A percentile compares a stretch with the other conserved stretches of the same genome.
phyloP scores from a whole-genome alignment of 2,888 invertebrate genomes.

The Trisateles emortualis region DNA sequence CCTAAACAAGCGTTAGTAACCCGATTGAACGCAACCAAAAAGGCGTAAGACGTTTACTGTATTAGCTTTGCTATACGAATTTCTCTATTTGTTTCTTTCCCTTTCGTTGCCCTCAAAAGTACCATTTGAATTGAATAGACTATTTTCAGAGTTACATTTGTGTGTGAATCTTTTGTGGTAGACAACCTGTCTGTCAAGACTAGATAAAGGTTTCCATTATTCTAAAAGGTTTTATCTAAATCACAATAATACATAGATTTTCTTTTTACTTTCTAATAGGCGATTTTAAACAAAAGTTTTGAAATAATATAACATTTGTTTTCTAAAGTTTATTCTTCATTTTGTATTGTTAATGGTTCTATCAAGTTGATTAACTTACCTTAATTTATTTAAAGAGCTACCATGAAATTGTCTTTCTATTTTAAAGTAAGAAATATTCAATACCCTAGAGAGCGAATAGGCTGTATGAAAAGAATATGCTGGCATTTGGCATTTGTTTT shows the following conservation, averaged over 20 bases:
- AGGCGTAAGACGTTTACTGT: conserved; percentile 45
- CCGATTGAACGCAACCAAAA: conserved; percentile 61
- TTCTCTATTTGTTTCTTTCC: conserved; percentile 13
- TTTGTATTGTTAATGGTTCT: no score
- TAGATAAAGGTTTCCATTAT: background rate
- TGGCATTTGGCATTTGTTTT: no score
- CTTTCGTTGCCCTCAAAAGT: conserved; percentile 9
- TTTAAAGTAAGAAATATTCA: no score
- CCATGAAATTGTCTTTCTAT: no score
- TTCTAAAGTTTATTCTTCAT: no score
- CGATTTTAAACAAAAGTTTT: no score
- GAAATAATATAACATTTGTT: no score
- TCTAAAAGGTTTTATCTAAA: background rate
- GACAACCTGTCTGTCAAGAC: conserved; percentile 2
- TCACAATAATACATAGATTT: background rate
- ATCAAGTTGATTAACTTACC: no score
- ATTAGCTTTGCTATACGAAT: conserved; percentile 32
- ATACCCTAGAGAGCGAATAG: no score
- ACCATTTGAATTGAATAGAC: conserved; percentile 10
- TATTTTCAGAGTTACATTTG: background rate
- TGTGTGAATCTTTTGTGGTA: conserved; percentile 1
- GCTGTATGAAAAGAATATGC: no score
- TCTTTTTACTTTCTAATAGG: background rate
- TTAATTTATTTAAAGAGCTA: no score
- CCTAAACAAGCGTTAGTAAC: conserved; percentile 65